Conservation (phyloP, 1,140 invertebrate species). For the Potamilus streckersoni region DNA sequence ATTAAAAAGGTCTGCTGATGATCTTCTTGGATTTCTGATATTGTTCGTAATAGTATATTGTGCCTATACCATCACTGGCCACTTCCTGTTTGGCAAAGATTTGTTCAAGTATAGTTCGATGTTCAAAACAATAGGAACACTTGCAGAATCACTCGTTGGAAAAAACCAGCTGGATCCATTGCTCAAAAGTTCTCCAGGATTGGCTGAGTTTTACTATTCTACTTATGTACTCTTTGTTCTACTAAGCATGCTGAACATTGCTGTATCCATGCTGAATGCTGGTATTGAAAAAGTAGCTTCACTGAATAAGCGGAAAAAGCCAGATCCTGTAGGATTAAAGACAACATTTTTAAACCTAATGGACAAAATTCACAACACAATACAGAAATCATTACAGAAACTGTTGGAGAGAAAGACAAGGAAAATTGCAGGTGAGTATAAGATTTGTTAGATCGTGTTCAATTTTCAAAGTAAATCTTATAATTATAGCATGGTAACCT, state of each 20-base stretch:
- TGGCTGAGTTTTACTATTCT: conserved; percentile 83
- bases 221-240: conserved; percentile 82
- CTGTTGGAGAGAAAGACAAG: no score
- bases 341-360: no score
- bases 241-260: conserved; percentile 84
- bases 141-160: conserved; percentile 73
- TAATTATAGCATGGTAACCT: no score
- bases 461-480: no score
- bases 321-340: no score
- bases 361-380: no score
- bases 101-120: conserved; percentile 45
- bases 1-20: conserved; percentile 18
- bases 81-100: conserved; percentile 44
- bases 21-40: conserved; percentile 49
- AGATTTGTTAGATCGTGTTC: no score
- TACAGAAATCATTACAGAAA: no score
- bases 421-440: no score
- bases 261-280: conserved; percentile 84
- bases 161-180: conserved; percentile 81
- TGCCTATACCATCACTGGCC: conserved; percentile 46
- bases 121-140: conserved; percentile 38
- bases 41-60: conserved; percentile 56
- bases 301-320: no score
- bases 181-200: conserved; percentile 75
- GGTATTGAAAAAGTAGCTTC: conserved; percentile 59